Evolutionary conservation across 35 echinoderm and acorn worm species (phyloP), one percentile per base, ranked within the genome.

Genomic region (Nesometra sesokonis): DNA sequence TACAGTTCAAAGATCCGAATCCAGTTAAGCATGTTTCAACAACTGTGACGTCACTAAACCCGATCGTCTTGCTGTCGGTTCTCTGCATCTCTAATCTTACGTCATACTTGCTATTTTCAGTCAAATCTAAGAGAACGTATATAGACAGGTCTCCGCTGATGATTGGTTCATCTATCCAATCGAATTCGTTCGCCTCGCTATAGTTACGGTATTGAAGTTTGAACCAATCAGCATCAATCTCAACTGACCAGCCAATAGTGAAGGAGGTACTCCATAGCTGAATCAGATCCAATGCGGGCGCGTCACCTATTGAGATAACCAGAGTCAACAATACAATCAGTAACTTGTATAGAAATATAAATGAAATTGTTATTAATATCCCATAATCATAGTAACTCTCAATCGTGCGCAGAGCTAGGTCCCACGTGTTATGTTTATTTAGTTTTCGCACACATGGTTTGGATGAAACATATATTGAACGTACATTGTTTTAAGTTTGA

Each of bases 261-360:
- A 97, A 93, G 3, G 94, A 91, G 13, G 89, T 77, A 35, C 86
- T 88, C 94, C 94, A 97, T 30, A 97, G 83, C 82, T 93, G 85
- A 17, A 97, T 89, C 30, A 93, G 46, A 1, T 82, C 35, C 0
- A 84, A 23, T 21, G 37, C 38, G 0, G 94, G 94, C 15, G 39
- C 19, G 78, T 97, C 94, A 90, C 88, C 94, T 97, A 38, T 17
- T 17, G 23, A 3, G n/a, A 15, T 15, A 43, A 43, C 38, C 38
- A 43, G 38, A 43, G 5, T 7, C 4, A 15, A 43, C 4, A 15
- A 11, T 84, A 32, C 13, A 43, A 19, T 15, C 43, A 32, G 17
- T 77, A 47, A 23, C 67, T 85, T 85, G 30, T 52, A 52, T 30
- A 29, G 15, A 57, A 85, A 52, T n/a, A n/a, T n/a, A n/a, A n/a